Conservation (phyloP, 2,797 vertebrate species). For the Clarias platycephalus region DNA sequence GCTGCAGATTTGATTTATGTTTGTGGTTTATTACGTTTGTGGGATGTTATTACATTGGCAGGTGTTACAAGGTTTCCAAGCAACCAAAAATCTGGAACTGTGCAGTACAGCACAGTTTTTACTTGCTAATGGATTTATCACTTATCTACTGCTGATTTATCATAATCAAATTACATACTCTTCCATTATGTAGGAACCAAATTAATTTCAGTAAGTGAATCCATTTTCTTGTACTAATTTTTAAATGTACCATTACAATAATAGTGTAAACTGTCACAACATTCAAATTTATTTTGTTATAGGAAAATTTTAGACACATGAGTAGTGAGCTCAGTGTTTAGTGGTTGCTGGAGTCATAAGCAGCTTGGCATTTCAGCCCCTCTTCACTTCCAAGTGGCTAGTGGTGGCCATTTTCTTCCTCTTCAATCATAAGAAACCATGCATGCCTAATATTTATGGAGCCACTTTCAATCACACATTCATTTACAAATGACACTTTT, state of each 20-base stretch:
- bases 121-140: not conserved
- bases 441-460: conserved; percentile 21
- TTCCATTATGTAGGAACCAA: not conserved
- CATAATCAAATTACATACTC: conserved; percentile 2
- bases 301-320: not conserved
- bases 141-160: not conserved
- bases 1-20: too few relatives aligned
- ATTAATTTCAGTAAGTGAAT: not conserved
- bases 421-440: conserved; percentile 34
- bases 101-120: not conserved
- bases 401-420: conserved; percentile 19
- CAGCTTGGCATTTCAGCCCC: conserved; percentile 10
- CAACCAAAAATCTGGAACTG: not conserved
- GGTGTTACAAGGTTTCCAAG: not conserved
- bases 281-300: not conserved
- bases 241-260: not conserved
- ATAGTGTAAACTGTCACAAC: not conserved
- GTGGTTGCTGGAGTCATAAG: conserved; percentile 7
- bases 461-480: conserved; percentile 31
- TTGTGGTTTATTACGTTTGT: too few relatives aligned
- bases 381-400: conserved; percentile 11
- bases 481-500: conserved; percentile 38
- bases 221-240: not conserved
- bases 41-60: too few relatives aligned
- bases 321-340: conserved; percentile 1